phyloP scores from a whole-genome alignment of 2,888 invertebrate genomes.

The Nomada fucata region DNA sequence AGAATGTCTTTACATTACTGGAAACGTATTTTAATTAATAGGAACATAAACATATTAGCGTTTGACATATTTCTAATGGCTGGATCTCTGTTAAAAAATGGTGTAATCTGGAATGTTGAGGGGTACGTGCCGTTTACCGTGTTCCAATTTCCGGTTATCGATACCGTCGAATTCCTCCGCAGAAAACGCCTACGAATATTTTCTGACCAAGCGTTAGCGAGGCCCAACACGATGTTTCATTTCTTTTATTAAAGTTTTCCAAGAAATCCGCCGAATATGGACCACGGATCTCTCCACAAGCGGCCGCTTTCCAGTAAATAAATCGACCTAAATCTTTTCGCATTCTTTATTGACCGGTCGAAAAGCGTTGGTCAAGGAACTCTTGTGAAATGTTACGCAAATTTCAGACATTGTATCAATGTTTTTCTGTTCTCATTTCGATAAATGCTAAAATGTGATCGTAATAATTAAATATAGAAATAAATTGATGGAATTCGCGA shows the following conservation, averaged over 20 bases:
- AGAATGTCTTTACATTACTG: too few relatives aligned
- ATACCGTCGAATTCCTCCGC: slow-evolving; percentile 45
- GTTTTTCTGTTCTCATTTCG: neutral
- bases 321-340: neutral
- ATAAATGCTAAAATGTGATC: neutral
- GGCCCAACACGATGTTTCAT: slow-evolving; percentile 67
- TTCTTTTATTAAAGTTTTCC: slow-evolving; percentile 68
- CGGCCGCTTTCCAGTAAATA: neutral
- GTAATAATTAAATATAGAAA: slow-evolving; percentile 3
- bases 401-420: neutral
- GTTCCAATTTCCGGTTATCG: neutral
- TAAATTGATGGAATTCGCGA: neutral
- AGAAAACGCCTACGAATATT: slow-evolving; percentile 56
- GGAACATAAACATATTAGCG: too few relatives aligned
- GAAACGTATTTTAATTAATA: too few relatives aligned
- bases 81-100: neutral
- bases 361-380: neutral
- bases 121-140: neutral
- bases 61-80: neutral
- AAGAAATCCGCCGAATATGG: slow-evolving; percentile 55
- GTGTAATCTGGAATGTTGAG: neutral
- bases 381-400: neutral
- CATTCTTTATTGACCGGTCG: neutral
- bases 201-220: slow-evolving; percentile 22
- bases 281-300: neutral